These are phyloP conservation scores for Lagodon rhomboides DNA, from an alignment of 2,797 vertebrate species.

Conservation along the genomic window DNA sequence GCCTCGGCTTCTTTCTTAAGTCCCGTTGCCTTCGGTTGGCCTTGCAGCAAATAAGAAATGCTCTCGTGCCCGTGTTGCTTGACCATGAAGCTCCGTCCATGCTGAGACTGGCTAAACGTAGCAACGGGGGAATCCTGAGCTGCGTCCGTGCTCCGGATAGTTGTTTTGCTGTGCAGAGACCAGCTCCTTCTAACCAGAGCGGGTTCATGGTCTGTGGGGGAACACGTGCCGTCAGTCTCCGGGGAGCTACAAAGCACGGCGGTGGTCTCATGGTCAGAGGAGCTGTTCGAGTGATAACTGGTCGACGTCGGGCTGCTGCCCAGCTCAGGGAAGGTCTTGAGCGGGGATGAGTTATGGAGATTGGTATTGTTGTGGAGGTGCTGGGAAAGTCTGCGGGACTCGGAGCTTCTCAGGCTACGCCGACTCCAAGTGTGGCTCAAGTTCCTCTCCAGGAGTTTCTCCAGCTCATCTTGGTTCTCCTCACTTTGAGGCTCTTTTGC, in stretches of 20 bases:
- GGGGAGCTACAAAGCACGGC: conserved; percentile 72
- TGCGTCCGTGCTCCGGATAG: conserved; percentile 30
- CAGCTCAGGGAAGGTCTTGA: conserved; percentile 76
- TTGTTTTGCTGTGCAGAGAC: conserved; percentile 16
- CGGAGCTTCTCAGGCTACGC: conserved; percentile 78
- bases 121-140: conserved; percentile 42
- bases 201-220: conserved; percentile 57
- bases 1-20: conserved; percentile 50
- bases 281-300: conserved; percentile 69
- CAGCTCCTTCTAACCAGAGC: conserved; percentile 21
- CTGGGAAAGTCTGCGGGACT: conserved; percentile 71
- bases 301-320: conserved; percentile 74
- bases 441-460: conserved; percentile 85
- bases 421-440: conserved; percentile 83
- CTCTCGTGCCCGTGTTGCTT: conserved; percentile 59
- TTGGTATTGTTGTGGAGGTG: conserved; percentile 52
- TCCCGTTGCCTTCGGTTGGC: conserved; percentile 36
- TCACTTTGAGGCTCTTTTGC: conserved; percentile 62
- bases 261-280: conserved; percentile 68
- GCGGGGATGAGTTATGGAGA: conserved; percentile 36
- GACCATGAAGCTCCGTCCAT: conserved; percentile 41
- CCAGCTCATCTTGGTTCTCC: conserved; percentile 84
- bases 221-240: conserved; percentile 66
- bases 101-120: conserved; percentile 54
- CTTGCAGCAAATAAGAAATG: conserved; percentile 53